Percentiles rank a stretch among this genome's conserved stretches.
Evolutionary conservation across 1,140 invertebrate species (phyloP).

Genomic region (Caenorhabditis tropicalis): DNA sequence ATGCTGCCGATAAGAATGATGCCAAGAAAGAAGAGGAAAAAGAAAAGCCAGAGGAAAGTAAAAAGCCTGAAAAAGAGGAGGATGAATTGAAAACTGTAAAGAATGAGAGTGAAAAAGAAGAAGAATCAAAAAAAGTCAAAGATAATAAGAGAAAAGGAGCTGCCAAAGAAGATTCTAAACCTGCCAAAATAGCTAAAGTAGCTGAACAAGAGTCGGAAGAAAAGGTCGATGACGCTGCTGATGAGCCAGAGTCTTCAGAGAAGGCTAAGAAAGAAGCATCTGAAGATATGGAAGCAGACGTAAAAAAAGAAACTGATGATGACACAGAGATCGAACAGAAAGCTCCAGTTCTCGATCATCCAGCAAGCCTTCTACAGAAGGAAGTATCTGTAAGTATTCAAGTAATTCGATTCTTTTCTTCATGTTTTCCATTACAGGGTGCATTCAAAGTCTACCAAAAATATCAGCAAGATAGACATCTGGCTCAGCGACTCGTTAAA

Average conservation of each 20-base stretch:
- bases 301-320: no score
- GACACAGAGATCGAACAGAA: no score
- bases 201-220: background rate
- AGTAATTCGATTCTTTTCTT: background rate
- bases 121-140: background rate
- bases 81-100: no score
- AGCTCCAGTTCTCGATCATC: background rate
- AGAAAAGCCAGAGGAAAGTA: no score
- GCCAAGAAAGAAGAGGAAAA: background rate
- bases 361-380: background rate
- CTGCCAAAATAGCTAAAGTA: no score
- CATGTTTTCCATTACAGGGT: background rate
- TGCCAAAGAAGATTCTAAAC: background rate
- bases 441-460: background rate
- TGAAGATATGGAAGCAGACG: no score
- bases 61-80: no score
- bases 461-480: background rate
- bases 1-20: background rate
- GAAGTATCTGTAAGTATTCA: background rate
- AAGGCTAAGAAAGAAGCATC: no score
- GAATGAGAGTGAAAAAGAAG: background rate
- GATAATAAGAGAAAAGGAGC: background rate
- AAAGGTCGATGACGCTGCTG: background rate
- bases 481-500: background rate
- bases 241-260: no score